Evolutionary conservation across 2,113 vertebrate genomes (phyloP), one percentile per base, ranked within the genome.

Genomic region (Sorex fumeus): DNA sequence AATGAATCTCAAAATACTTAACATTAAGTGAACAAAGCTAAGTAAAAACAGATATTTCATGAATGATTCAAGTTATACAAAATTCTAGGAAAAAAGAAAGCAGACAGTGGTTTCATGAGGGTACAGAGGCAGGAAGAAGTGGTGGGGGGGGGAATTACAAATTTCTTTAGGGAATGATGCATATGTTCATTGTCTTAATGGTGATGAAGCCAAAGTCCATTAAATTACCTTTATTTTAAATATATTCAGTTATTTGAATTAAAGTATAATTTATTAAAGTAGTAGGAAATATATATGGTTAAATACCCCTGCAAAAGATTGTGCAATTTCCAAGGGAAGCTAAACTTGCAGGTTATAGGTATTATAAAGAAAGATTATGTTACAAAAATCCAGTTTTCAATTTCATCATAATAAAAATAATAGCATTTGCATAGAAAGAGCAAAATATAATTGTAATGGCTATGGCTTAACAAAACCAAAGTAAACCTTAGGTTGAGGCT

Each of bases 1-100:
- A 60, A 90, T 82, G 60, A 82, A 82, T 82, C 40, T 90, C 79
- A 82, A 75, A 82, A 50, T 64, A 66, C 28, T 64, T 50, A 82
- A 50, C 16, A 5, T 70, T 75, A 32, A 64, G 70, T 12, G 25
- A 90, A 28, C 0, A 10, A 83, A 90, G 57, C 79, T 36, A 83
- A 60, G 67, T 1, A 5, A 66, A 75, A 84, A 84, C n/a, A 8
- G 40, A 2, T 75, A 53, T 83, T 19, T 76, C 36, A 12, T 36
- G 13, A 11, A 66, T 53, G 32, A 50, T 66, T 82, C 57, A 83
- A n/a, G 66, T 50, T 83, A 40, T 75, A 83, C 53, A 30, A 75
- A 64, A 90, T 66, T 83, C 57, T 67, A 66, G n/a, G 28, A 47
- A 81, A 66, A 74, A 90, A 62, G 36, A 78, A 40, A 74, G 25